Conservation (phyloP, 1,140 invertebrate genomes). For the Hyles euphorbiae region DNA sequence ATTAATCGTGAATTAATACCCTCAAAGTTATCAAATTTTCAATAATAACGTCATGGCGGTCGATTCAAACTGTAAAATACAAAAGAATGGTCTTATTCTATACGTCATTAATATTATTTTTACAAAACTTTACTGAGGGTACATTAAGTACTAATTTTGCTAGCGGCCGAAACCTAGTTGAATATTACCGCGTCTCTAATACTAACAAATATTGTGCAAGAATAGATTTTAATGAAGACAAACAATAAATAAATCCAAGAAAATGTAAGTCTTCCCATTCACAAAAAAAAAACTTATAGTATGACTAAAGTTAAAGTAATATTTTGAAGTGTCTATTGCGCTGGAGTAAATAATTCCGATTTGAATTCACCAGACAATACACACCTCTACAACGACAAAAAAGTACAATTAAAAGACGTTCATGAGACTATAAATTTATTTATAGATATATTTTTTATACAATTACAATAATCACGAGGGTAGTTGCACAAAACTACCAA, state of each 20-base stretch:
- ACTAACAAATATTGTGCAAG: constrained; percentile 11
- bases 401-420: constrained; percentile 23
- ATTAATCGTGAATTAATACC: too few species aligned
- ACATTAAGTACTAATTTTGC: constrained; percentile 10
- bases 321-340: background rate
- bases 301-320: constrained; percentile 13
- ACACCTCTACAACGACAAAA: too few species aligned
- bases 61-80: too few species aligned
- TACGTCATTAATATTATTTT: too few species aligned
- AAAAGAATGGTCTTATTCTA: too few species aligned
- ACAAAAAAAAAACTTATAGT: constrained; percentile 8
- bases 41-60: too few species aligned
- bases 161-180: constrained; percentile 1
- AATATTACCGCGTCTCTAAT: constrained; percentile 5
- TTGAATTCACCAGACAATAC: too few species aligned
- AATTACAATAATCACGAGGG: too few species aligned
- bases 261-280: constrained; percentile 8
- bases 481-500: too few species aligned
- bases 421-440: constrained; percentile 40
- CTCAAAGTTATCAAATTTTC: too few species aligned
- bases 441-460: constrained; percentile 7
- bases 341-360: background rate
- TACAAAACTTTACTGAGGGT: background rate
- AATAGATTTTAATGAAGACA: constrained; percentile 7
- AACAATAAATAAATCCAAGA: constrained; percentile 8